A percentile compares a stretch with the other conserved stretches of the same genome.
phyloP scores from a whole-genome alignment of 2,888 invertebrate genomes.

The Apodemia mormo region DNA sequence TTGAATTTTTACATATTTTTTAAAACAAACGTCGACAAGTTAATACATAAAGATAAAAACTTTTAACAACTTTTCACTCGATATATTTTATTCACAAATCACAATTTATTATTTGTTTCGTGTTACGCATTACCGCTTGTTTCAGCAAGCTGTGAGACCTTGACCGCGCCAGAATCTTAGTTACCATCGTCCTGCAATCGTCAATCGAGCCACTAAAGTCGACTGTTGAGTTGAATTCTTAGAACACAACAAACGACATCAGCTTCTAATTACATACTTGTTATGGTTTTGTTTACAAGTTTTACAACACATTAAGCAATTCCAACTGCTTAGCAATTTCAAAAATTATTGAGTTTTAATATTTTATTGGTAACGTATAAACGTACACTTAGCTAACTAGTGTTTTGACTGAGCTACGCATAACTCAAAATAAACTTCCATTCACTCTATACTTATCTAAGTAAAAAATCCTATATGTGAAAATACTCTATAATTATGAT shows the following conservation, averaged over 20 bases:
- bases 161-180: constrained; percentile 56
- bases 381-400: too few relatives aligned
- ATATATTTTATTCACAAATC: constrained; percentile 1
- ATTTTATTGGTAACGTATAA: too few relatives aligned
- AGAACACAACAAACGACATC: constrained; percentile 47
- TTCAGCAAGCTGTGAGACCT: constrained; percentile 58
- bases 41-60: too few relatives aligned
- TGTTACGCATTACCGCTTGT: constrained; percentile 51
- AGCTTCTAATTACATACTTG: constrained; percentile 51
- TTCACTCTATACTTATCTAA: too few relatives aligned
- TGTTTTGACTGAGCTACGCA: too few relatives aligned
- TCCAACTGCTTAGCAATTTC: neutral
- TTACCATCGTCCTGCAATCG: constrained; percentile 47
- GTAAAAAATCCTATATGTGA: too few relatives aligned
- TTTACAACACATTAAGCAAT: constrained; percentile 6
- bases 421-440: too few relatives aligned
- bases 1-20: too few relatives aligned
- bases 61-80: neutral
- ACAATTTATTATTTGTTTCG: constrained; percentile 38
- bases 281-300: constrained; percentile 33
- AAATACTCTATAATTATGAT: too few relatives aligned
- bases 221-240: constrained; percentile 50
- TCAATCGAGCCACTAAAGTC: constrained; percentile 46
- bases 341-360: too few relatives aligned
- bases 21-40: too few relatives aligned